Evolutionary conservation across 2,797 vertebrate genomes (phyloP), one percentile per base, ranked within the genome.

Genomic region (Gastrophryne carolinensis): DNA sequence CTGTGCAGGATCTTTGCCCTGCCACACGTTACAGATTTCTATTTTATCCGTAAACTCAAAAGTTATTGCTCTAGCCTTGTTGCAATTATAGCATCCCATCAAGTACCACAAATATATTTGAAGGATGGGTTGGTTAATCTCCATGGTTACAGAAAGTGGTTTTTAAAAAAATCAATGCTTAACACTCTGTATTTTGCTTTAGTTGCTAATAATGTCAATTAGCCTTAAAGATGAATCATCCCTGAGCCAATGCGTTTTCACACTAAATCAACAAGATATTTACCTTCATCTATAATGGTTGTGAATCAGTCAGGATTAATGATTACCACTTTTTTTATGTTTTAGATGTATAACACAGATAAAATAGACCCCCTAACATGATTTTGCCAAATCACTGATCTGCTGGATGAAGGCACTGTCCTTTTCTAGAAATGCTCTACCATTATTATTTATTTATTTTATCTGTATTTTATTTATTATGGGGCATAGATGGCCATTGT

Each of bases 181-280:
- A 72, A 78, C 68, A 72, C 72, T 72, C 72, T 68, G 75, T 72
- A 72, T 72, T 78, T 78, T 72, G 60, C 75, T 78, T 78, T 53
- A 72, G 52, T 70, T 72, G 67, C 75, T 77, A 77, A 77, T 77
- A 77, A 71, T 75, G 73, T 75, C 75, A 77, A 77, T 77, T 78
- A 78, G 61, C 60, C 53, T 60, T 21, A 66, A 52, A 78, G 75
- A 78, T 78, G 75, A 78, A 77, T 77, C 75, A 66, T 78, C 75
- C 32, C 19, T 49, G 37, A 77, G 75, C 37, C 75, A 71, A 49
- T 66, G 66, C 57, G 70, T 76, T 71, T 77, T 77, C 74, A 77
- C 74, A 39, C 75, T 72, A 78, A 65, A 78, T 78, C 68, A 78
- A 66, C 75, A 72, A 78, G 44, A 78, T 71, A 62, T 63, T 72